A percentile compares a stretch with the other conserved stretches of the same genome.
Evolutionary conservation across 2,888 invertebrate species (phyloP).

Genomic region (Drosophila cyrtoloma): DNA sequence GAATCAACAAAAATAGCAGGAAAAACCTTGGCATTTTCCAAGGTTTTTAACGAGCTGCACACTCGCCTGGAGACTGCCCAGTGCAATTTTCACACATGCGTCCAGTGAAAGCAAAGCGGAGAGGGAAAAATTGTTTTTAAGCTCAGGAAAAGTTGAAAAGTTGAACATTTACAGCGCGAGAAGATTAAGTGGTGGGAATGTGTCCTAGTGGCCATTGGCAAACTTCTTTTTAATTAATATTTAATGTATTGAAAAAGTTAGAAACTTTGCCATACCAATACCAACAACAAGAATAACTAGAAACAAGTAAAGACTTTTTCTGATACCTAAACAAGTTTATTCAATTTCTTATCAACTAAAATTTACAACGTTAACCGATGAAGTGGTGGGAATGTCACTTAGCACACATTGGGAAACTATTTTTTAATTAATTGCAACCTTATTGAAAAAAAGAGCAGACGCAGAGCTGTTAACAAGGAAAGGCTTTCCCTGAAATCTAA

Average conservation of each 20-base stretch:
- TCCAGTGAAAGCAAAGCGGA: background rate
- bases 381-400: background rate
- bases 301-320: background rate
- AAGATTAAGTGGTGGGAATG: background rate
- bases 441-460: rapidly evolving
- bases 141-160: slow-evolving; percentile 1
- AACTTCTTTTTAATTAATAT: background rate
- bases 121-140: background rate
- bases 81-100: slow-evolving; percentile 29
- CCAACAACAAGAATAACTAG: background rate
- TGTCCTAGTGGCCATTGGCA: background rate
- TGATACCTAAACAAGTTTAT: background rate
- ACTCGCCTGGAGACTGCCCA: background rate
- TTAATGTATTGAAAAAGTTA: background rate
- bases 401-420: background rate
- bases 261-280: background rate
- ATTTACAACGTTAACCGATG: background rate
- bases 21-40: slow-evolving; percentile 46
- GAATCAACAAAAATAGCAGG: background rate
- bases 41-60: slow-evolving; percentile 5
- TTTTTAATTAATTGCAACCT: background rate
- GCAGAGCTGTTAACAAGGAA: background rate
- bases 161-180: background rate
- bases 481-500: background rate
- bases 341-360: background rate